phyloP scores from a whole-genome alignment of 2,888 invertebrate genomes.

The Ditula angustiorana region DNA sequence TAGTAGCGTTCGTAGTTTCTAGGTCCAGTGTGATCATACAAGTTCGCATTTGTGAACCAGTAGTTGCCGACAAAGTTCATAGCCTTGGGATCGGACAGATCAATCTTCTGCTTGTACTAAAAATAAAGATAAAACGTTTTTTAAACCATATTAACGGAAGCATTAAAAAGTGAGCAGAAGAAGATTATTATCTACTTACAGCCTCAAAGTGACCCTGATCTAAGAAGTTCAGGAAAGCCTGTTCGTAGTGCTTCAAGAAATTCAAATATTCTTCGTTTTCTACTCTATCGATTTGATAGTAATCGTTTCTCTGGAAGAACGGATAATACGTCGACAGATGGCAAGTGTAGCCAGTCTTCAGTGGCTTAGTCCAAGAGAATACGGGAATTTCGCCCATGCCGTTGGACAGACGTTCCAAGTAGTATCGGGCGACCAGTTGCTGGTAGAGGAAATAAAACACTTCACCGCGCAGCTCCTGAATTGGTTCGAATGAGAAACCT shows the following conservation, averaged over 20 bases:
- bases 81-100: conserved; percentile 71
- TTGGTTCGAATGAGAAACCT: conserved; percentile 74
- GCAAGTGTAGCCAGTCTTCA: conserved; percentile 67
- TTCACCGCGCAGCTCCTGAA: conserved; percentile 87
- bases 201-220: conserved; percentile 86
- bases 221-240: conserved; percentile 78
- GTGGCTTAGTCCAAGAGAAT: conserved; percentile 85
- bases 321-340: conserved; percentile 62
- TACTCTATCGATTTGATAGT: conserved; percentile 86
- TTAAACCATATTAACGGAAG: neutral
- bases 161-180: neutral
- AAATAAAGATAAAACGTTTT: neutral
- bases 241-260: conserved; percentile 87
- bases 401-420: conserved; percentile 88
- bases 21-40: conserved; percentile 60
- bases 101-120: conserved; percentile 68
- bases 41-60: conserved; percentile 85
- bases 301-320: conserved; percentile 85
- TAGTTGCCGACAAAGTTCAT: conserved; percentile 83
- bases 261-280: conserved; percentile 74
- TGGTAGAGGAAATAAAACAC: conserved; percentile 88
- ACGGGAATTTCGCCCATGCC: conserved; percentile 86
- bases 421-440: conserved; percentile 89
- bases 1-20: conserved; percentile 82
- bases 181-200: conserved; percentile 66